These are phyloP conservation scores for Lycorma delicatula DNA, from an alignment of 1,140 invertebrate genomes.

Conservation along the genomic window DNA sequence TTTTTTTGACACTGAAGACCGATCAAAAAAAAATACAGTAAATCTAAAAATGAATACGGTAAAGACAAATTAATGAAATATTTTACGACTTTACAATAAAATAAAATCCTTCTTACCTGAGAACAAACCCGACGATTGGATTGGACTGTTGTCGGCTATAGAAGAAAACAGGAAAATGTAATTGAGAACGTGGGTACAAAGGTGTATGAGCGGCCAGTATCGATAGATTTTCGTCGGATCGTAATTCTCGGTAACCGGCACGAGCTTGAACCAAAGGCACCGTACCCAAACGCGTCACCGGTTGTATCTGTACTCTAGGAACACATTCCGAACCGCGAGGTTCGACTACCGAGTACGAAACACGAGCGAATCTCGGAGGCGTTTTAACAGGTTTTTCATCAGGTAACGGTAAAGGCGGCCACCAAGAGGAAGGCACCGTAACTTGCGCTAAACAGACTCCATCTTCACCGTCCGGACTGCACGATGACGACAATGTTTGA, in stretches of 20 bases:
- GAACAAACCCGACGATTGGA: conserved; percentile 63
- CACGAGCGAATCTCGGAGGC: conserved; percentile 43
- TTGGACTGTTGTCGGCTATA: conserved; percentile 47
- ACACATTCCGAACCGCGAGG: conserved; percentile 51
- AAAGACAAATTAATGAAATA: no score
- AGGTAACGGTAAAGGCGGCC: conserved; percentile 55
- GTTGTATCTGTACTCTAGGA: conserved; percentile 66
- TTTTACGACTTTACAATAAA: no score
- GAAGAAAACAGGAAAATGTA: conserved; percentile 80
- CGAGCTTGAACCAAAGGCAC: conserved; percentile 65
- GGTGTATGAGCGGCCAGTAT: conserved; percentile 81
- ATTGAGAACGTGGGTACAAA: conserved; percentile 75
- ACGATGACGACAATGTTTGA: conserved; percentile 62
- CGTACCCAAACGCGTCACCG: conserved; percentile 57
- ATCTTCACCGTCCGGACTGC: conserved; percentile 79
- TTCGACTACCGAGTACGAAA: conserved; percentile 66
- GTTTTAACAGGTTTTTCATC: conserved; percentile 44
- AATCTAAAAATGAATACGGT: no score
- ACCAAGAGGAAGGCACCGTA: conserved; percentile 77
- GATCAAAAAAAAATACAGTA: no score
- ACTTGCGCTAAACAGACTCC: conserved; percentile 77
- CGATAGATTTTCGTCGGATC: conserved; percentile 65
- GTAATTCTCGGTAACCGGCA: conserved; percentile 71
- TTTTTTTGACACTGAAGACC: no score
- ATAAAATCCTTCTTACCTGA: conserved; percentile 76